Percentiles rank a stretch among this genome's conserved stretches.
These are phyloP conservation scores for Apodemia hepburni DNA, from an alignment of 2,888 invertebrate genomes.

Conservation along the genomic window DNA sequence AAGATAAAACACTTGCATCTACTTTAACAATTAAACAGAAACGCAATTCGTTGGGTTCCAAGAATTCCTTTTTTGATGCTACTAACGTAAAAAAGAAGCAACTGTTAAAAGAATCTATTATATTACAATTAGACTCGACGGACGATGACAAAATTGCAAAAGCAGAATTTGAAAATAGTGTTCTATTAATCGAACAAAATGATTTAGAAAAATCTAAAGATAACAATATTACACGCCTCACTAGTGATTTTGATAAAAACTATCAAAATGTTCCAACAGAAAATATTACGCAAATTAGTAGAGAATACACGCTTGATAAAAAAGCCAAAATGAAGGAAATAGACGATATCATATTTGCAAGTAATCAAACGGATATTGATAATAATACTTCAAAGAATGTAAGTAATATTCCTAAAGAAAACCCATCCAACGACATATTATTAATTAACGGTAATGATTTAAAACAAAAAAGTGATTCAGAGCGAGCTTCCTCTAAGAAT, in stretches of 20 bases:
- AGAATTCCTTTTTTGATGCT: background rate
- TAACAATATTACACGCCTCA: background rate
- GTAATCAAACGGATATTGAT: too few relatives aligned
- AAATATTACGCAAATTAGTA: background rate
- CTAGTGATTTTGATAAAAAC: background rate
- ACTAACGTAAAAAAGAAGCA: background rate
- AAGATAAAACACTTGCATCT: background rate
- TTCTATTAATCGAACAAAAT: background rate
- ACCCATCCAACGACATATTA: background rate
- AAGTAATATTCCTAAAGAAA: background rate
- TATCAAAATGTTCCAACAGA: background rate
- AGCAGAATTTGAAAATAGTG: background rate
- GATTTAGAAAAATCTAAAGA: background rate
- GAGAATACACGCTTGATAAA: background rate
- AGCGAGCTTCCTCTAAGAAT: background rate
- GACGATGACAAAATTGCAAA: background rate
- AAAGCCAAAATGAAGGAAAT: background rate
- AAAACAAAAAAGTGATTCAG: background rate
- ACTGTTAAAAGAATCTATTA: background rate
- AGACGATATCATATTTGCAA: too few relatives aligned
- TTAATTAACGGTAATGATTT: background rate
- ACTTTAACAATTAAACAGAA: background rate
- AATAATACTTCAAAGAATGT: too few relatives aligned
- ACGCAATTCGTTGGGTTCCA: background rate
- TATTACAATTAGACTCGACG: background rate